Conservation (phyloP, 1,140 invertebrate genomes). For the Delia radicum region DNA sequence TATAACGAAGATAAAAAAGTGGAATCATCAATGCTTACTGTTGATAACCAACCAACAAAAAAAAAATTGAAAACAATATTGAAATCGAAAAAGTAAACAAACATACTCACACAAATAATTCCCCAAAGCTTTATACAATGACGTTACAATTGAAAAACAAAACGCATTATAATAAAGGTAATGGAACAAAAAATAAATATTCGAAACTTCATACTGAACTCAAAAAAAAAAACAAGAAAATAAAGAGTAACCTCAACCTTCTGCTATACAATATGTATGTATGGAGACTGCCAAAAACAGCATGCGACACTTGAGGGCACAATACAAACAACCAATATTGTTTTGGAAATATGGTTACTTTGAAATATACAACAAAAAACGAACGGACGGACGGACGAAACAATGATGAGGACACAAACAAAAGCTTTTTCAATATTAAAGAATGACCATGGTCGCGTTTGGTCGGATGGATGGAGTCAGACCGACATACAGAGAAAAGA, state of each 20-base stretch:
- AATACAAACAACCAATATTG: background rate
- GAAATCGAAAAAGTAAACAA: background rate
- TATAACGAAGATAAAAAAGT: background rate
- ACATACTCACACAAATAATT: slow-evolving; percentile 10
- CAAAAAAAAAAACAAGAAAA: background rate
- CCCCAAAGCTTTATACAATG: background rate
- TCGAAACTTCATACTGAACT: background rate
- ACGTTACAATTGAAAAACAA: slow-evolving; percentile 5
- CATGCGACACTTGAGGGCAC: slow-evolving; percentile 13
- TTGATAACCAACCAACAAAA: background rate
- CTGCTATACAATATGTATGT: too few species aligned
- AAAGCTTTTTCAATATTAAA: background rate
- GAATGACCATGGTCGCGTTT: background rate
- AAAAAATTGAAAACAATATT: background rate
- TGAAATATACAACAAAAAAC: background rate
- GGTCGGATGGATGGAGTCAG: too few species aligned
- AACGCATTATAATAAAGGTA: slow-evolving; percentile 19
- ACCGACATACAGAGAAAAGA: too few species aligned
- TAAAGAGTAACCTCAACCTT: slow-evolving; percentile 6
- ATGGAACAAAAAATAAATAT: background rate
- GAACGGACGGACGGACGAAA: background rate
- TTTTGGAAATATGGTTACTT: background rate
- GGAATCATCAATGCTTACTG: slow-evolving; percentile 5
- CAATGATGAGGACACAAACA: background rate
- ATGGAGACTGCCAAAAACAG: slow-evolving; percentile 2